phyloP scores from a whole-genome alignment of 2,888 invertebrate species.

The Hartigia nigra region DNA sequence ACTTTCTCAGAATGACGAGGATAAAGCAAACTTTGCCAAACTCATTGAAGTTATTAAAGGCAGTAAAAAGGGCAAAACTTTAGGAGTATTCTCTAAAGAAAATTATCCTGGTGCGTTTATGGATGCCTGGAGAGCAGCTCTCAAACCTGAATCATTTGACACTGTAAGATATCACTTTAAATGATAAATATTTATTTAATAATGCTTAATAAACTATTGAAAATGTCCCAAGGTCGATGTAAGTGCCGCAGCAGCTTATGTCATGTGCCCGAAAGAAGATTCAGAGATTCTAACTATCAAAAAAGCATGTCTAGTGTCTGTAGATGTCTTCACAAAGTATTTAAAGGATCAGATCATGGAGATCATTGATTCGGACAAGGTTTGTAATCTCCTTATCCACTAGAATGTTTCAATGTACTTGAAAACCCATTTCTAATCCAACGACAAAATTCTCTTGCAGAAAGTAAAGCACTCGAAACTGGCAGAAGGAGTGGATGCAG shows the following conservation, averaged over 20 bases:
- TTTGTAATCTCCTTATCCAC: constrained; percentile 52
- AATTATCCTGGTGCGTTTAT: constrained; percentile 94
- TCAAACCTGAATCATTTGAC: constrained; percentile 84
- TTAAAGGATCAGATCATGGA: constrained; percentile 98
- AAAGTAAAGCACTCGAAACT: constrained; percentile 97
- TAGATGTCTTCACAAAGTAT: constrained; percentile 96
- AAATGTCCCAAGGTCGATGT: constrained; percentile 75
- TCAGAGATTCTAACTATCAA: constrained; percentile 88
- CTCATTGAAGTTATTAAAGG: constrained; percentile 84
- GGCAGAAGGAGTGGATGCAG: constrained; percentile 93
- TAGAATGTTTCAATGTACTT: background rate
- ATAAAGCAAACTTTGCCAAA: constrained; percentile 81
- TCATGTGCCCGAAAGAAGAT: constrained; percentile 96
- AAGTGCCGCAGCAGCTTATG: constrained; percentile 82
- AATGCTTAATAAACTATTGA: constrained; percentile 6
- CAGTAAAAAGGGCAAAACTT: constrained; percentile 87
- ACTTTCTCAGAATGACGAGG: constrained; percentile 80
- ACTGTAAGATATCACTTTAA: constrained; percentile 67
- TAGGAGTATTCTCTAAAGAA: constrained; percentile 94
- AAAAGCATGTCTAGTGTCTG: constrained; percentile 92
- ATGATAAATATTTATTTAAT: background rate
- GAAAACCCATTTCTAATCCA: background rate
- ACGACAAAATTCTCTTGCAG: constrained; percentile 67
- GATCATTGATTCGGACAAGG: constrained; percentile 97
- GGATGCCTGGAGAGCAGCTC: constrained; percentile 85